These are phyloP conservation scores for Drosophila merina DNA, from an alignment of 2,888 invertebrate genomes.

Conservation along the genomic window DNA sequence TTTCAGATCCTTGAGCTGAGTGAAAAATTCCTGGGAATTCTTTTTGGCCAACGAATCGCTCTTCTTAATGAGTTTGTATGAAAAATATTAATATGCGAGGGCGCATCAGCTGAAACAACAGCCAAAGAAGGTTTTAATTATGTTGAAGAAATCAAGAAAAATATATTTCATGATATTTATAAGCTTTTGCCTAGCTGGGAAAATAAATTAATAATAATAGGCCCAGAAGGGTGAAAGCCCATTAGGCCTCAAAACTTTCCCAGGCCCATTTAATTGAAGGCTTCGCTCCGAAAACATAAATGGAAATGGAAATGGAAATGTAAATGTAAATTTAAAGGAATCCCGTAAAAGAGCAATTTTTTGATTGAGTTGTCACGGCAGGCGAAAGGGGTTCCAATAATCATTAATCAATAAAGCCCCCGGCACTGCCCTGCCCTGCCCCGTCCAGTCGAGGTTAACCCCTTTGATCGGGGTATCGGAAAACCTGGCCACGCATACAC, in stretches of 20 bases:
- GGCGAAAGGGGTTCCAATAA: slow-evolving; percentile 36
- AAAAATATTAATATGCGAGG: slow-evolving; percentile 35
- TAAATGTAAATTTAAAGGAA: slow-evolving; percentile 37
- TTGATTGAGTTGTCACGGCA: slow-evolving; percentile 49
- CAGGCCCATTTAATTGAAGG: slow-evolving; percentile 27
- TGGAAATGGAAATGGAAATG: neutral
- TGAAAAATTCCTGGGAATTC: slow-evolving; percentile 65
- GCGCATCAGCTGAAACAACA: neutral
- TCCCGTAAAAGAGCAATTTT: slow-evolving; percentile 15
- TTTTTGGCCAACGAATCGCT: slow-evolving; percentile 19
- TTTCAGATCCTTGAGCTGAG: slow-evolving; percentile 13
- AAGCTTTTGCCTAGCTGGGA: too few species aligned
- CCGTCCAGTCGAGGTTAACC: slow-evolving; percentile 37
- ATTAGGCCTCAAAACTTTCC: slow-evolving; percentile 16
- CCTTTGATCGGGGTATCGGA: slow-evolving; percentile 39
- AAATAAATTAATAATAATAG: too few species aligned
- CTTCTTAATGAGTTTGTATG: slow-evolving; percentile 37
- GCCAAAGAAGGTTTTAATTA: neutral
- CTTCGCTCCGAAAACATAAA: slow-evolving; percentile 11
- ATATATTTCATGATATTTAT: too few species aligned
- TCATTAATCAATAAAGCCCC: slow-evolving; percentile 68
- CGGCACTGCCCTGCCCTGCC: neutral
- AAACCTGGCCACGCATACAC: neutral
- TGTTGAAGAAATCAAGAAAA: neutral
- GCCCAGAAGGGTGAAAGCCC: neutral